Conservation (phyloP, 2,113 vertebrate species). For the Grammomys surdaster region DNA sequence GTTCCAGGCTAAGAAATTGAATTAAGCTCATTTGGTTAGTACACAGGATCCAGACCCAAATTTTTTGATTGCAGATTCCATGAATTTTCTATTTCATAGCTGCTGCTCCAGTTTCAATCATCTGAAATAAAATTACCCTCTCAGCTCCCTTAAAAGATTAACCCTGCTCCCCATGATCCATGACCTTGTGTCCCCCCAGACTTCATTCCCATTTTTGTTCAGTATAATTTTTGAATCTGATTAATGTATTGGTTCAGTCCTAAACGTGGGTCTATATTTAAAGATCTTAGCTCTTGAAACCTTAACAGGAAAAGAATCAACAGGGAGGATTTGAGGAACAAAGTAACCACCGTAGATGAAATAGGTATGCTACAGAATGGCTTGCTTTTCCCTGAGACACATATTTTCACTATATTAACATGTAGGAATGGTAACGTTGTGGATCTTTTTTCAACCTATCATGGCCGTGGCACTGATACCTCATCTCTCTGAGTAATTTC, state of each 20-base stretch:
- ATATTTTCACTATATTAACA: neutral
- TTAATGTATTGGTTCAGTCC: conserved; percentile 2
- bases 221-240: conserved; percentile 2
- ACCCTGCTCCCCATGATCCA: neutral
- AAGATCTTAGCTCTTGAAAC: conserved; percentile 42
- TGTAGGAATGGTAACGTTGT: neutral
- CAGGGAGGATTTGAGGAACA: neutral
- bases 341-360: neutral
- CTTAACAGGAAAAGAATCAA: conserved; percentile 14
- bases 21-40: conserved; percentile 32
- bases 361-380: neutral
- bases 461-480: neutral
- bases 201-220: conserved; percentile 20
- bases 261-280: neutral
- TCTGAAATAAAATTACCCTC: neutral
- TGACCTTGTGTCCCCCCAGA: neutral
- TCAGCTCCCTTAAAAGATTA: neutral
- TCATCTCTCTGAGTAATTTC: neutral
- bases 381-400: neutral
- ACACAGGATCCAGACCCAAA: neutral
- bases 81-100: conserved; percentile 12
- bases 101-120: conserved; percentile 1
- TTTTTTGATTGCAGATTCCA: conserved; percentile 37
- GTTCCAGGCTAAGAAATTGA: conserved; percentile 37
- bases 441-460: neutral